These are phyloP conservation scores for Chionomys nivalis DNA, from an alignment of 2,113 vertebrate species.

Conservation along the genomic window DNA sequence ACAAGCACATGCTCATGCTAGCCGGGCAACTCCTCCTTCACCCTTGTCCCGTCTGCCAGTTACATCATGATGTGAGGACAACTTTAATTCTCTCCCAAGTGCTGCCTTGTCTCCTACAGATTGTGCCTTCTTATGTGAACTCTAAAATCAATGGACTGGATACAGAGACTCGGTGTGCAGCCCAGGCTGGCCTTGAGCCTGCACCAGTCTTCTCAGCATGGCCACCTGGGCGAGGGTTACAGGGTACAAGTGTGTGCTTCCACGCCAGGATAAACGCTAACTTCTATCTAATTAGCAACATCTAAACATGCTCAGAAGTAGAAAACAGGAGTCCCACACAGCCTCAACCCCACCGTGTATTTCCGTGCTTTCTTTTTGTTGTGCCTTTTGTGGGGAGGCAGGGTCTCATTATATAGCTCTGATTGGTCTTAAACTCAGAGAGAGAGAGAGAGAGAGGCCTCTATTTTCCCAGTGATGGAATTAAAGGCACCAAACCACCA, in stretches of 20 bases:
- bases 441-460: not conserved
- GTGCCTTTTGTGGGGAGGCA: not conserved
- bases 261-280: not conserved
- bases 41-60: too few relatives aligned
- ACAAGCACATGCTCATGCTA: not conserved
- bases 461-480: not conserved
- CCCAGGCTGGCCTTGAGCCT: not conserved
- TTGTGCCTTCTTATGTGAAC: not conserved
- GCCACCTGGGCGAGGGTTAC: not conserved
- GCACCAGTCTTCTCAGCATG: too few relatives aligned
- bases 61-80: not conserved
- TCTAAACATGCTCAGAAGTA: not conserved
- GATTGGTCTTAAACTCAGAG: not conserved
- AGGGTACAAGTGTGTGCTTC: not conserved
- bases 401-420: not conserved
- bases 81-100: not conserved
- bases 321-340: not conserved
- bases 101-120: not conserved
- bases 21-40: too few relatives aligned
- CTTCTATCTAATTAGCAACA: not conserved
- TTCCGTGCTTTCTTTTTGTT: not conserved
- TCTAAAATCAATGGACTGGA: not conserved
- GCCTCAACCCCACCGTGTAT: not conserved
- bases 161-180: not conserved
- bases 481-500: not conserved